phyloP scores from a whole-genome alignment of 2,113 vertebrate species.

The Colossoma macropomum region DNA sequence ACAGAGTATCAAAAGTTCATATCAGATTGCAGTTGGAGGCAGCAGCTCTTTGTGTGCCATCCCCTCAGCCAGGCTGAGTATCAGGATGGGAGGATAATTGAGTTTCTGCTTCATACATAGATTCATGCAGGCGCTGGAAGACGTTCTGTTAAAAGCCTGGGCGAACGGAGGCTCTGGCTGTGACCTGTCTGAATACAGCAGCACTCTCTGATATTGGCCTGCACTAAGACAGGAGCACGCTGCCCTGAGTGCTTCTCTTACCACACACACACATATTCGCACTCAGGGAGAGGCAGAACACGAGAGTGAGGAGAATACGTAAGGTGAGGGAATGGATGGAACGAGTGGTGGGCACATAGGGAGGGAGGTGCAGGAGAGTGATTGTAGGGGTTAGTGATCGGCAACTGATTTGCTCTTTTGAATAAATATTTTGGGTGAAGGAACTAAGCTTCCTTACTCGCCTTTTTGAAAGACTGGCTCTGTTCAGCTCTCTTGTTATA shows the following conservation, averaged over 20 bases:
- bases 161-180: conserved; percentile 1
- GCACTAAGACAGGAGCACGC: conserved; percentile 24
- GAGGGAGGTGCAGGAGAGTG: background rate
- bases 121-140: conserved; percentile 38
- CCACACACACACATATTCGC: background rate
- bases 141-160: conserved; percentile 47
- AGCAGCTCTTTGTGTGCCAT: background rate
- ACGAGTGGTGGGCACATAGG: background rate
- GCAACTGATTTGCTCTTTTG: too few relatives aligned
- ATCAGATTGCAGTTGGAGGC: conserved; percentile 1
- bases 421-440: too few relatives aligned
- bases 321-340: background rate
- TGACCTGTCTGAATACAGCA: conserved; percentile 45
- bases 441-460: too few relatives aligned
- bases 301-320: background rate
- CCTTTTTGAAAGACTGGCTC: too few relatives aligned
- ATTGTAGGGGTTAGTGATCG: background rate
- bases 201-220: conserved; percentile 42
- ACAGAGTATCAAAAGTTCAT: background rate
- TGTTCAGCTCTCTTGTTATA: too few relatives aligned
- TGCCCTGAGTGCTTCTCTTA: conserved; percentile 31
- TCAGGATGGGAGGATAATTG: conserved; percentile 39
- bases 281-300: background rate
- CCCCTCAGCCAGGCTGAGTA: background rate
- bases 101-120: conserved; percentile 49